Evolutionary conservation across 2,888 invertebrate species (phyloP).

Genomic region (Drosophila colorata): DNA sequence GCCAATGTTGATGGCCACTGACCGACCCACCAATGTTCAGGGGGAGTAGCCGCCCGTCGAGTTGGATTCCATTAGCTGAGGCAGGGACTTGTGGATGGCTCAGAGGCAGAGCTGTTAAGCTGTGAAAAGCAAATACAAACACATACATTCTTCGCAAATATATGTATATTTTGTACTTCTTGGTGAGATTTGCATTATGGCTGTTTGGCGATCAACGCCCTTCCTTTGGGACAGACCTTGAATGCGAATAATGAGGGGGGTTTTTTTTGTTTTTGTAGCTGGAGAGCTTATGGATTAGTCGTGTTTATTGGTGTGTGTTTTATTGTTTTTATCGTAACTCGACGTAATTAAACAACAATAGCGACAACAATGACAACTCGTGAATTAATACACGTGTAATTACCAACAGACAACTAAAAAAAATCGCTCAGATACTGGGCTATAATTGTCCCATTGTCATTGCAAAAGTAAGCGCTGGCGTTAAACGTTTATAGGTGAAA

Average conservation of each 20-base stretch:
- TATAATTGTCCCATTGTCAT: conserved; percentile 67
- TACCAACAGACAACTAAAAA: conserved; percentile 45
- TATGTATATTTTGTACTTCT: neutral
- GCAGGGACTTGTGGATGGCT: conserved; percentile 22
- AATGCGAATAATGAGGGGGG: conserved; percentile 8
- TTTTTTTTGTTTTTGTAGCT: neutral
- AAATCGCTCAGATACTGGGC: conserved; percentile 48
- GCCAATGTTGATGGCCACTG: conserved; percentile 18
- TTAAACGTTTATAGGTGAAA: conserved; percentile 18
- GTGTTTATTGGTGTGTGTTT: conserved; percentile 5
- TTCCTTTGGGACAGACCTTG: conserved; percentile 30
- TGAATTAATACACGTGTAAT: conserved; percentile 64
- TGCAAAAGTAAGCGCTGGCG: conserved; percentile 36
- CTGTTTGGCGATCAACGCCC: conserved; percentile 38
- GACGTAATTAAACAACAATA: conserved; percentile 58
- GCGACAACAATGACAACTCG: conserved; percentile 52
- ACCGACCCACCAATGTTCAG: conserved; percentile 3
- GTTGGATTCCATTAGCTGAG: conserved; percentile 22
- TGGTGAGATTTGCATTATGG: conserved; percentile 33
- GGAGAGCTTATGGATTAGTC: conserved; percentile 16
- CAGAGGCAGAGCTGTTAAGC: conserved; percentile 28
- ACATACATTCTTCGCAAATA: conserved; percentile 4
- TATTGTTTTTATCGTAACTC: conserved; percentile 39
- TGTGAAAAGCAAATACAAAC: conserved; percentile 22
- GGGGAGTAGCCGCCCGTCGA: conserved; percentile 16